A percentile compares a stretch with the other conserved stretches of the same genome.
Conservation (phyloP, 1,140 invertebrate genomes). For the Nylanderia fulva region DNA sequence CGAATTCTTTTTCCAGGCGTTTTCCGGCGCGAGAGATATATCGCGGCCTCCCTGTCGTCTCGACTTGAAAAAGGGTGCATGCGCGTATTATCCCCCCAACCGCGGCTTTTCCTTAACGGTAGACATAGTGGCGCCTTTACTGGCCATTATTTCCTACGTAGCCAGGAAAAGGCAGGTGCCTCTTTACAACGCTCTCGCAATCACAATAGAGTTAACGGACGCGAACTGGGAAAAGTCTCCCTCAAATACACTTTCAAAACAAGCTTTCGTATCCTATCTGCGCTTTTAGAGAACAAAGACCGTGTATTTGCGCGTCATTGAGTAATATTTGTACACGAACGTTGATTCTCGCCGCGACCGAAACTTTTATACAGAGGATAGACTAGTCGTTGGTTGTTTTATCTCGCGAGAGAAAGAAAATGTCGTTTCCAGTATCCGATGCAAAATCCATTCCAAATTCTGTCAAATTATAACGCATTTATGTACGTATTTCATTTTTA, state of each 20-base stretch:
- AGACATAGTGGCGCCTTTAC: constrained; percentile 51
- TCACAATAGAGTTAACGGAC: constrained; percentile 51
- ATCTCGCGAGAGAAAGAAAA: neutral
- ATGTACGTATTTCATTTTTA: neutral
- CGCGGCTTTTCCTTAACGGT: constrained; percentile 42
- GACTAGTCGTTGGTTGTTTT: neutral
- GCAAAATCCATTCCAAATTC: neutral
- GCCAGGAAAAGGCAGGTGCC: constrained; percentile 27
- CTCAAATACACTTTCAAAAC: constrained; percentile 48
- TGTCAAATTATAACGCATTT: neutral
- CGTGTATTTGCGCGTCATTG: constrained; percentile 20
- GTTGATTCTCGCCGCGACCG: constrained; percentile 6
- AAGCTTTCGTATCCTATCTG: constrained; percentile 37
- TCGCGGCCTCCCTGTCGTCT: neutral
- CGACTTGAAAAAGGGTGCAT: constrained; percentile 37
- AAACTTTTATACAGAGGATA: constrained; percentile 6
- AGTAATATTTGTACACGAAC: constrained; percentile 16
- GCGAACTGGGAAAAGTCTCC: constrained; percentile 20
- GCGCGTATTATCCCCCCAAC: constrained; percentile 51
- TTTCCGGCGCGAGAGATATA: constrained; percentile 37
- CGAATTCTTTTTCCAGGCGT: constrained; percentile 35
- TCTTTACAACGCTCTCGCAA: constrained; percentile 27
- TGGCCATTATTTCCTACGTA: constrained; percentile 53
- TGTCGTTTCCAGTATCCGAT: neutral
- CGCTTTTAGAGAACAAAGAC: constrained; percentile 32